phyloP scores from a whole-genome alignment of 2,888 invertebrate genomes.

The Heliconius ethilla region DNA sequence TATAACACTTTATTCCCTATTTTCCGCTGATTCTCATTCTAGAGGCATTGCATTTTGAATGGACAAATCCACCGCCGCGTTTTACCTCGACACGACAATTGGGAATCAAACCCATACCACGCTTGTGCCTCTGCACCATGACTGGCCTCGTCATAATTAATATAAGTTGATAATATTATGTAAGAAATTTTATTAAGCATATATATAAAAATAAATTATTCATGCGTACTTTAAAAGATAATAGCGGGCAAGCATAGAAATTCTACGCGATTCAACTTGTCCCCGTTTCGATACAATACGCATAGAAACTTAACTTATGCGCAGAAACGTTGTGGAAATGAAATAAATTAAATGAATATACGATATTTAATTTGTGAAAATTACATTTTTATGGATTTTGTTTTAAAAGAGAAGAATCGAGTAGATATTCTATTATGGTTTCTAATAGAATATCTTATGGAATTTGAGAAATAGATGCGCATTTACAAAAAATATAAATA shows the following conservation, averaged over 20 bases:
- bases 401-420: neutral
- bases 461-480: too few species aligned
- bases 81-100: too few species aligned
- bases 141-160: neutral
- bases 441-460: too few species aligned
- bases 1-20: too few species aligned
- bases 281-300: conserved; percentile 42
- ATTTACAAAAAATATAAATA: too few species aligned
- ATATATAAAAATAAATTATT: conserved; percentile 29
- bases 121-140: too few species aligned
- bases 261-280: conserved; percentile 40
- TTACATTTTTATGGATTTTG: neutral
- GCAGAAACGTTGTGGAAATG: conserved; percentile 30
- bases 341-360: conserved; percentile 25
- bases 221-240: conserved; percentile 36
- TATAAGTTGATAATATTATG: neutral
- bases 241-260: conserved; percentile 37
- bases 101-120: too few species aligned
- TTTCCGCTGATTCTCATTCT: too few species aligned
- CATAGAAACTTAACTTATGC: conserved; percentile 33
- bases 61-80: too few species aligned
- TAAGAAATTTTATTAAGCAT: neutral
- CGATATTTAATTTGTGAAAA: neutral
- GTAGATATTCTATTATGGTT: too few species aligned
- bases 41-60: too few species aligned